These are phyloP conservation scores for Microctonus hyperodae DNA, from an alignment of 2,888 invertebrate species.

Conservation along the genomic window DNA sequence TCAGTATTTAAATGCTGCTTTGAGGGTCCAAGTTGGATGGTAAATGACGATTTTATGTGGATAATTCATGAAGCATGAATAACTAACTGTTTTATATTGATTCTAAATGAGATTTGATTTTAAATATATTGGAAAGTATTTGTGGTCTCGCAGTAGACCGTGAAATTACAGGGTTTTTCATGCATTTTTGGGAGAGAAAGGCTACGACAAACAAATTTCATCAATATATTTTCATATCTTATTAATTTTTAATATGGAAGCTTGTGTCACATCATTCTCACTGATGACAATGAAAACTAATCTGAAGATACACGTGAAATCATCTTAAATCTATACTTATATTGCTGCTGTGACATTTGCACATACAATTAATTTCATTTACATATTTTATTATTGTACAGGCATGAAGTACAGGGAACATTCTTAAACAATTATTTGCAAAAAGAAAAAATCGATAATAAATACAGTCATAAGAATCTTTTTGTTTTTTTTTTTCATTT, in stretches of 20 bases:
- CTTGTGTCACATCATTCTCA: conserved; percentile 53
- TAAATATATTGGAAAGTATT: not conserved
- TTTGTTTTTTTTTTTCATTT: not conserved
- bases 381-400: conserved; percentile 34
- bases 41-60: not conserved
- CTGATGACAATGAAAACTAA: conserved; percentile 1
- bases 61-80: conserved; percentile 1
- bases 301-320: not conserved
- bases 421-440: conserved; percentile 17
- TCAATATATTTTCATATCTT: conserved; percentile 44
- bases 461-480: not conserved
- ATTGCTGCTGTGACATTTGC: not conserved
- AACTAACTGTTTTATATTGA: not conserved
- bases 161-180: not conserved
- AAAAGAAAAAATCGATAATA: not conserved
- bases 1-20: not conserved
- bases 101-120: not conserved
- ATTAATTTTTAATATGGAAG: conserved; percentile 57
- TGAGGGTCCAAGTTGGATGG: not conserved
- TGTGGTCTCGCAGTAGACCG: not conserved
- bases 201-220: conserved; percentile 46
- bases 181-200: not conserved
- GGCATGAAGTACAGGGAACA: conserved; percentile 33
- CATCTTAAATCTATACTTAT: not conserved
- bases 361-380: conserved; percentile 28